phyloP scores from a whole-genome alignment of 2,888 invertebrate species.

The Chrysina gloriosa region DNA sequence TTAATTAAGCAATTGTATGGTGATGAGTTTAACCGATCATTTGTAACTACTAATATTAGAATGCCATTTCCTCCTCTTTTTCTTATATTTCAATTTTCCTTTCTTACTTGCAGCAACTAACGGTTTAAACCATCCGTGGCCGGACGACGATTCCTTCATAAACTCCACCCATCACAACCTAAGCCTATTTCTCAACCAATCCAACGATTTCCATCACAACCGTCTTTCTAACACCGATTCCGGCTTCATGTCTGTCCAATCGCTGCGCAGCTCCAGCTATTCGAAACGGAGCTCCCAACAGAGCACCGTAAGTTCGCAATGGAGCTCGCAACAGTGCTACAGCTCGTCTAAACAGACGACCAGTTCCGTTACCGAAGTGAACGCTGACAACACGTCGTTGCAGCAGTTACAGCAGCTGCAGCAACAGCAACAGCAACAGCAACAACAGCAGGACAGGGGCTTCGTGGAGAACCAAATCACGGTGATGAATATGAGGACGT shows the following conservation, averaged over 20 bases:
- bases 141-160: constrained; percentile 42
- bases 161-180: constrained; percentile 33
- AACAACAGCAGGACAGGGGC: constrained; percentile 49
- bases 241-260: constrained; percentile 74
- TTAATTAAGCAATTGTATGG: too few species aligned
- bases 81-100: neutral
- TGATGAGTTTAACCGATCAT: too few species aligned
- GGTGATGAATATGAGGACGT: constrained; percentile 29
- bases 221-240: constrained; percentile 66
- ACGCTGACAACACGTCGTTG: constrained; percentile 58
- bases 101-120: constrained; percentile 37
- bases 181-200: constrained; percentile 51
- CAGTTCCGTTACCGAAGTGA: constrained; percentile 50
- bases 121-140: constrained; percentile 40
- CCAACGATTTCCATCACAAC: constrained; percentile 55
- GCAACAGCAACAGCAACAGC: too few species aligned
- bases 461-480: constrained; percentile 31
- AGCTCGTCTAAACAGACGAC: constrained; percentile 45
- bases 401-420: too few species aligned
- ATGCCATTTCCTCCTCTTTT: neutral
- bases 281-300: constrained; percentile 74
- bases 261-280: constrained; percentile 71
- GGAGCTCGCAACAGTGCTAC: constrained; percentile 56
- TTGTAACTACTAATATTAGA: too few species aligned
- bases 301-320: constrained; percentile 66